Conservation (phyloP, 2,113 vertebrate genomes). For the Ancistrus triradiatus region DNA sequence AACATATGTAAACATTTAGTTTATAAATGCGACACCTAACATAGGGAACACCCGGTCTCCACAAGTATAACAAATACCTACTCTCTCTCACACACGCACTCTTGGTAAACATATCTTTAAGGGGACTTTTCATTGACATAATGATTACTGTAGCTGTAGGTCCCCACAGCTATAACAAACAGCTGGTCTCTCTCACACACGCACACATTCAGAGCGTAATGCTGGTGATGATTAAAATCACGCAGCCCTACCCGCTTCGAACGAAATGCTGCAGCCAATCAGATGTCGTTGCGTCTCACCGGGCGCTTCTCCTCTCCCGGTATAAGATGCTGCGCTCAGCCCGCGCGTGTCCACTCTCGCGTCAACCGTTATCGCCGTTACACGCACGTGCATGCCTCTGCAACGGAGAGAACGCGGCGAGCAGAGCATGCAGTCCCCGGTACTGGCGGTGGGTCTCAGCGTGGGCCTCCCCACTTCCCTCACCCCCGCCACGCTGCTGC, state of each 20-base stretch:
- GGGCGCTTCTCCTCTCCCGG: neutral
- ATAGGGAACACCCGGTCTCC: no score
- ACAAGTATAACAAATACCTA: no score
- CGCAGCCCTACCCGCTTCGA: neutral
- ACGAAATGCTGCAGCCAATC: neutral
- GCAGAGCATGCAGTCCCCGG: constrained; percentile 43
- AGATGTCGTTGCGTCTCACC: neutral
- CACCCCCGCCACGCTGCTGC: constrained; percentile 20
- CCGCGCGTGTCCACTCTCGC: neutral
- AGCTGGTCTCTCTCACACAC: no score
- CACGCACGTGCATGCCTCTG: neutral
- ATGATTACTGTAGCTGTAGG: no score
- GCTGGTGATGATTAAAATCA: neutral
- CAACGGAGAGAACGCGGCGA: neutral
- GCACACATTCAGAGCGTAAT: neutral
- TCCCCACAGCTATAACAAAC: no score
- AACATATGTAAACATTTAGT: no score
- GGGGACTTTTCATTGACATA: no score
- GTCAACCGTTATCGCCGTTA: neutral
- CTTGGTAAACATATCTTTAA: no score
- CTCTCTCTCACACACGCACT: no score
- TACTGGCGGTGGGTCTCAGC: constrained; percentile 19
- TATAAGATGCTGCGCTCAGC: constrained; percentile 3
- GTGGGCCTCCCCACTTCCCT: constrained; percentile 36
- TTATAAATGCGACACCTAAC: no score